Evolutionary conservation across 35 echinoderm and acorn worm species (phyloP), one percentile per base, ranked within the genome.

Genomic region (Hemicentrotus pulcherrimus): DNA sequence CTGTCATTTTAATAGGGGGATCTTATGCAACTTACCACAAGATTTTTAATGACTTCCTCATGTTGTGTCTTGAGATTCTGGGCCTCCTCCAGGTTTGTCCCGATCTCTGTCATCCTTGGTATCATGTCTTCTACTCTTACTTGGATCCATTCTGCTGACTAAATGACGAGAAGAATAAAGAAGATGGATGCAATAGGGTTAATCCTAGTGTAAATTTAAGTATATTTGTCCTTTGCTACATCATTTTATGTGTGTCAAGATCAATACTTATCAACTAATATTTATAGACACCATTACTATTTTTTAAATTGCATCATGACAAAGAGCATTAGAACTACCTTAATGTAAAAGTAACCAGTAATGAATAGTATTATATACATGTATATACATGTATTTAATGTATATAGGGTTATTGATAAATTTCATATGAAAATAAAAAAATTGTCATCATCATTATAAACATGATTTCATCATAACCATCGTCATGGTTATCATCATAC

Each of bases 101-200:
- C 98, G 50, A 99, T 95, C 47, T 99, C 98, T 9, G 97, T 97
- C 97, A 99, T 95, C 70, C 95, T 96, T 14, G 98, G 97, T 47
- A 91, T 96, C 97, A 99, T 98, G 47, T 99, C 98, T 70, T 97
- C 96, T 7, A 99, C 98, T 88, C 95, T 88, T 15, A 98, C 97
- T 89, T 96, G 96, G 47, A 99, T 97, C 98, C 98, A 99, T 95
- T 99, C 97, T 95, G 95, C 91, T 86, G 98, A 99, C 98, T 99
- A 92, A 19, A 96, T 91, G 19, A 91, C 47, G 91, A 70, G 32
- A 85, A 92, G 19, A 78, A 78, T 18, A 78, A 78, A 78, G 50
- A 55, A 55, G 50, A 41, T 55, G 15, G 50, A 55, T 2, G 15
- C 15, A 55, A 55, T 14, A 55, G 9, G 65, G 65, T 78, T 78